Conservation (phyloP, 1,140 invertebrate genomes). For the Rhizoglyphus robini region DNA sequence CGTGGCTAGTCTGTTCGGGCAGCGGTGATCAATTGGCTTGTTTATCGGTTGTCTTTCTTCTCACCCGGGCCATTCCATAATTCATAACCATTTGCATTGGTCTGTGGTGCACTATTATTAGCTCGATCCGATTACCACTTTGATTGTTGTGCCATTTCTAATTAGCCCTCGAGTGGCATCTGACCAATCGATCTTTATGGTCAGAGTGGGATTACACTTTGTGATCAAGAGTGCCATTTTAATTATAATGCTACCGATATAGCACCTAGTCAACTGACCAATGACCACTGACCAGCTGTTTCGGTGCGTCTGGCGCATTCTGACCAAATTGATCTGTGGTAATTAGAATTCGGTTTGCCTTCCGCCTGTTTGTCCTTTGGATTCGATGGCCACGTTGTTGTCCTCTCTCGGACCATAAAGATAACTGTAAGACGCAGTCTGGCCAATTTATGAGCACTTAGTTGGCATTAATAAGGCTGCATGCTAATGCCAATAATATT, state of each 20-base stretch:
- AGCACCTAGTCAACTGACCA: too few species aligned
- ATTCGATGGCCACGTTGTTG: not conserved
- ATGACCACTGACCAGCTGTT: too few species aligned
- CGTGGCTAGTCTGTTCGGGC: too few species aligned
- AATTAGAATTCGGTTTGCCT: too few species aligned
- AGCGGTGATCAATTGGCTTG: too few species aligned
- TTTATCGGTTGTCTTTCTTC: too few species aligned
- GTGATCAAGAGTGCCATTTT: not conserved
- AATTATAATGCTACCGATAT: not conserved
- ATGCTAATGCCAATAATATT: not conserved
- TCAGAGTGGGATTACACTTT: not conserved
- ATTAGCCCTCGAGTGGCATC: not conserved
- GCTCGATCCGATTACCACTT: slow-evolving; percentile 2
- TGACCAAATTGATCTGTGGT: too few species aligned
- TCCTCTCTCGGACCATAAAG: not conserved
- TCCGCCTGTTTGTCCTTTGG: not conserved
- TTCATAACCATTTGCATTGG: not conserved
- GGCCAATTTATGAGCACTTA: not conserved
- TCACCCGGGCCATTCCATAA: slow-evolving; percentile 7
- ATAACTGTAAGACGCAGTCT: not conserved
- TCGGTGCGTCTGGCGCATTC: too few species aligned
- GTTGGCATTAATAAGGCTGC: not conserved
- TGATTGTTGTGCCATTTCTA: not conserved
- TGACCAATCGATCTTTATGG: slow-evolving; percentile 8
- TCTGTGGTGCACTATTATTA: not conserved